Evolutionary conservation across 2,888 invertebrate genomes (phyloP), one percentile per base, ranked within the genome.

Genomic region (Sthenelais limicola): DNA sequence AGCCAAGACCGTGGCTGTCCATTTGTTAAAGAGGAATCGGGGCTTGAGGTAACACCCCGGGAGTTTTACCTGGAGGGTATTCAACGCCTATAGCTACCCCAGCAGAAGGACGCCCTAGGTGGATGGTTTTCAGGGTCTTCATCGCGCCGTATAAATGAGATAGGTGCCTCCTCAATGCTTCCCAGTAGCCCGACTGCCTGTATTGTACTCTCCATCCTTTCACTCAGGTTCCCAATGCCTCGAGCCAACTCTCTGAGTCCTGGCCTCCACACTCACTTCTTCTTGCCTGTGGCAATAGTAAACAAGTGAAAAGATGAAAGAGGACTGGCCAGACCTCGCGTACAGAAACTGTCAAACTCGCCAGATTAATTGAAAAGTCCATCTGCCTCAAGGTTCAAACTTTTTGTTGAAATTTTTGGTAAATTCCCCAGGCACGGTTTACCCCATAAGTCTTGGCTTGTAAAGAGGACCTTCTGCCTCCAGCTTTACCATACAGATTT

Each of bases 301-400:
- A 70, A 54, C 52, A 62, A 70, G 56, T 54, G 52, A 54, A 70
- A 70, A 70, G 56, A 54, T 54, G 52, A 70, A 70, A 70, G 56
- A 62, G 43, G 35, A 38, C 32, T 62, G 62, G 38, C 24, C 62
- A 62, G 62, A 62, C 62, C 62, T 62, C 35, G 62, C 62, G 62
- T 62, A 62, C 62, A 62, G 62, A 35, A 62, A 62, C 62, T 62
- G 62, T 62, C 62, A 62, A 62, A 15, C 62, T 43, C 62, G n/a
- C 62, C 38, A 62, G 62, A 62, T 62, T 62, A 62, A 62, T 62
- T 62, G 62, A 62, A 62, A 62, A 62, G 62, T 62, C 62, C 62
- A 62, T 62, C 62, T 62, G 62, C 38, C 62, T 43, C 38, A 24
- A 62, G 62, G 62, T 62, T 62, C 43, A 24, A 18, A 62, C 9